Evolutionary conservation across 2,797 vertebrate species (phyloP).

Genomic region (Arvicola amphibius): DNA sequence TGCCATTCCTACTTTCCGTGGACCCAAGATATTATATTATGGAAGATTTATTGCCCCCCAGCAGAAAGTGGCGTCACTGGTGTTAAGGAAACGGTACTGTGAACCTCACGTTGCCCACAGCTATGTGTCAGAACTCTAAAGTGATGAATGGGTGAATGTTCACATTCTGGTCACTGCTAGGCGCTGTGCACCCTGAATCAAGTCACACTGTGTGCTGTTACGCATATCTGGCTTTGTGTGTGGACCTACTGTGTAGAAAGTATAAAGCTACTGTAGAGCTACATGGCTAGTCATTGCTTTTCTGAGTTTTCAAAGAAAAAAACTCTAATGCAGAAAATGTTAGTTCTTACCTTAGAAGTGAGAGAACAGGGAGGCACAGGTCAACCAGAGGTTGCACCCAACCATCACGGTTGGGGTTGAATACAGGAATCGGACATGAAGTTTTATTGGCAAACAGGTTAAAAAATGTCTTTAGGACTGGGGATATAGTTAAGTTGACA

Average conservation of each 20-base stretch:
- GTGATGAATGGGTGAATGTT: slow-evolving; percentile 12
- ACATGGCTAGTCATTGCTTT: background rate
- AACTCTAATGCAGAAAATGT: background rate
- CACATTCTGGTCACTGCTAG: background rate
- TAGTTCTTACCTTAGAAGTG: background rate
- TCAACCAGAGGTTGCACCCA: background rate
- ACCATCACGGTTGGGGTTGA: background rate
- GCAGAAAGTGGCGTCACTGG: slow-evolving; percentile 61
- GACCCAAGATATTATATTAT: slow-evolving; percentile 40
- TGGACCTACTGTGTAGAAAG: background rate
- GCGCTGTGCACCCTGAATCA: background rate
- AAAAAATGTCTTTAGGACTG: background rate
- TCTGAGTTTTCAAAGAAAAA: background rate
- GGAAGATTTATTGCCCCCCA: slow-evolving; percentile 48
- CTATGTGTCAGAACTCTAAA: slow-evolving; percentile 41
- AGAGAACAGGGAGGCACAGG: background rate
- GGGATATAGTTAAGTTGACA: background rate
- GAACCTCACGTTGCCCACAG: background rate
- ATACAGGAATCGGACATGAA: background rate
- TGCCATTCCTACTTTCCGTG: background rate
- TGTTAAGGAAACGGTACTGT: slow-evolving; percentile 2
- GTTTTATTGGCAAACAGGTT: background rate
- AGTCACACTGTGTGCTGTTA: background rate
- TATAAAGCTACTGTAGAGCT: background rate
- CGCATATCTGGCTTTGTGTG: background rate